phyloP scores from a whole-genome alignment of 2,113 vertebrate genomes.

The Gymnobelideus leadbeateri region DNA sequence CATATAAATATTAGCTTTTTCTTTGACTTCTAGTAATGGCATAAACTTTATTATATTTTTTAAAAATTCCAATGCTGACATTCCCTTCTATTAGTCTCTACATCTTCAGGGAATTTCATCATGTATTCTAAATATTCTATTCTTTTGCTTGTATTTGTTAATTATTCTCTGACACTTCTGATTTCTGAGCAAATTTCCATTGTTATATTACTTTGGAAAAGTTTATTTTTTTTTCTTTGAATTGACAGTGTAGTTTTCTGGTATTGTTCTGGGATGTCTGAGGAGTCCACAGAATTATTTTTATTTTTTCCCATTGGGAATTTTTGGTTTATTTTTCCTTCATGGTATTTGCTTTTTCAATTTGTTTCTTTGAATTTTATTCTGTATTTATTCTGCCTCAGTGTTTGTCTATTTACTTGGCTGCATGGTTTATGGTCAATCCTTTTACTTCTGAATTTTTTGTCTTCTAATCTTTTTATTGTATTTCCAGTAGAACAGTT shows the following conservation, averaged over 20 bases:
- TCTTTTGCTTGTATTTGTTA: not conserved
- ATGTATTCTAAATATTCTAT: not conserved
- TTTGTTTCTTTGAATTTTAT: not conserved
- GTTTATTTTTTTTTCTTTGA: not conserved
- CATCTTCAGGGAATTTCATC: not conserved
- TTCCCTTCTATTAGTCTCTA: not conserved
- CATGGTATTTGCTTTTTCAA: not conserved
- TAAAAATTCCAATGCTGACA: not conserved
- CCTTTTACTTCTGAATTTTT: not conserved
- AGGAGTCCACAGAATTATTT: not conserved
- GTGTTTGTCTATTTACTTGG: not conserved
- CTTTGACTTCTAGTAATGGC: not conserved
- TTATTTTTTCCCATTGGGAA: not conserved
- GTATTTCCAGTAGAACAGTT: not conserved
- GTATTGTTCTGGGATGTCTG: not conserved
- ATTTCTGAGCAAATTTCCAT: not conserved
- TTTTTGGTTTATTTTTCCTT: not conserved
- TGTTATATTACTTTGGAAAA: not conserved
- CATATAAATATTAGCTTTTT: not conserved
- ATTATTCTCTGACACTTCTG: not conserved
- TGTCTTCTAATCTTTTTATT: not conserved
- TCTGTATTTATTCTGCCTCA: not conserved
- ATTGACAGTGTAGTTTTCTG: not conserved
- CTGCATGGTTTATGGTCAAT: not conserved
- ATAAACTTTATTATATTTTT: not conserved